These are phyloP conservation scores for Thunnus thynnus DNA, from an alignment of 2,113 vertebrate genomes.

Conservation along the genomic window DNA sequence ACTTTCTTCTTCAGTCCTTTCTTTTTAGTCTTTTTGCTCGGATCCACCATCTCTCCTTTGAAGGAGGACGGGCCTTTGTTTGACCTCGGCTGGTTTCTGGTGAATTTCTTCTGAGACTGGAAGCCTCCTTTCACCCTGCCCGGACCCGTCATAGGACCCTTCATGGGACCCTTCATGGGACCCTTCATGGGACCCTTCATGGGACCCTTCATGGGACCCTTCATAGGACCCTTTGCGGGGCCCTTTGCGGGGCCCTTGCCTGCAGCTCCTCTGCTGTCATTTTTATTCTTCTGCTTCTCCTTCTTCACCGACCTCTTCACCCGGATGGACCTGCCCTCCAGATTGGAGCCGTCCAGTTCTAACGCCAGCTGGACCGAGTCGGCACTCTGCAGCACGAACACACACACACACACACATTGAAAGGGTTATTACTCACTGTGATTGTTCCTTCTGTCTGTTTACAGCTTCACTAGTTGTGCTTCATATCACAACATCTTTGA, in stretches of 20 bases:
- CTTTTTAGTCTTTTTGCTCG: conserved; percentile 63
- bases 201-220: neutral
- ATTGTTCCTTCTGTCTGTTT: too few relatives aligned
- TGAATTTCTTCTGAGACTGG: conserved; percentile 26
- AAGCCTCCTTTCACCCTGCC: neutral
- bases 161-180: neutral
- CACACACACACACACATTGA: too few relatives aligned
- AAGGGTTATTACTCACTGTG: too few relatives aligned
- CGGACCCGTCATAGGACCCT: neutral
- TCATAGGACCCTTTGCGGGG: neutral
- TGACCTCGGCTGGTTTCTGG: neutral
- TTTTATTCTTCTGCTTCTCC: conserved; percentile 65
- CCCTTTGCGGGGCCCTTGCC: neutral
- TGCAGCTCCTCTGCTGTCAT: neutral
- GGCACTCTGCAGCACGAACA: conserved; percentile 78
- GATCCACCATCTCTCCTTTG: conserved; percentile 87
- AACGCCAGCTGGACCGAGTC: conserved; percentile 93
- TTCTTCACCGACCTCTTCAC: conserved; percentile 88
- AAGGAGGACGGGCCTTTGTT: conserved; percentile 74
- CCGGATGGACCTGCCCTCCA: conserved; percentile 89
- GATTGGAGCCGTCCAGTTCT: conserved; percentile 88
- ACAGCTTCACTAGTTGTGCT: too few relatives aligned
- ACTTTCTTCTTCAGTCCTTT: conserved; percentile 78
- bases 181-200: neutral
- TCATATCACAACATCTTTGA: too few relatives aligned